phyloP scores from a whole-genome alignment of 2,113 vertebrate genomes.

The Gallinago paraguaiae region DNA sequence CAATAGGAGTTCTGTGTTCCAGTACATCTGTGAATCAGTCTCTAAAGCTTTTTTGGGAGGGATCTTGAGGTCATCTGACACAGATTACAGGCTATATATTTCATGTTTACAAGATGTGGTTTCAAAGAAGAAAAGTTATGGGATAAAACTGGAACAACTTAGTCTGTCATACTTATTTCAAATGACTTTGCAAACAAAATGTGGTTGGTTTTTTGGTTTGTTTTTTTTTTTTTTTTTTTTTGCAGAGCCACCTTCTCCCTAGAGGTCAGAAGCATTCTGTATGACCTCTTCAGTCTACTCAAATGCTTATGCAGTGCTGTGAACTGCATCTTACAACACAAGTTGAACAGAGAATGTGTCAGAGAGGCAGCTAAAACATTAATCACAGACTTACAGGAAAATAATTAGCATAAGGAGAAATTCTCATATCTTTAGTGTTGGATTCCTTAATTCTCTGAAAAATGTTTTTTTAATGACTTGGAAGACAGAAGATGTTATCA shows the following conservation, averaged over 20 bases:
- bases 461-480: background rate
- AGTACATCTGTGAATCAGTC: slow-evolving; percentile 49
- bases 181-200: background rate
- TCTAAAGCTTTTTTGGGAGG: slow-evolving; percentile 3
- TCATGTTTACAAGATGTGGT: slow-evolving; percentile 3
- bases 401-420: background rate
- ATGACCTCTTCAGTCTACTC: background rate
- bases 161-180: background rate
- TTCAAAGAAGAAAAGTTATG: background rate
- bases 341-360: background rate
- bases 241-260: background rate
- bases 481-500: background rate
- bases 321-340: background rate
- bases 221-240: background rate
- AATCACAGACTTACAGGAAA: background rate
- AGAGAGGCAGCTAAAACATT: background rate
- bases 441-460: background rate
- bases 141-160: background rate
- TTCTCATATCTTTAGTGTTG: background rate
- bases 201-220: no score
- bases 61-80: slow-evolving; percentile 27
- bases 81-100: slow-evolving; percentile 34
- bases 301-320: background rate
- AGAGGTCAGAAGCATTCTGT: background rate
- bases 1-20: slow-evolving; percentile 43